phyloP scores from a whole-genome alignment of 1,140 invertebrate genomes.

The Bursaphelenchus mucronatus region DNA sequence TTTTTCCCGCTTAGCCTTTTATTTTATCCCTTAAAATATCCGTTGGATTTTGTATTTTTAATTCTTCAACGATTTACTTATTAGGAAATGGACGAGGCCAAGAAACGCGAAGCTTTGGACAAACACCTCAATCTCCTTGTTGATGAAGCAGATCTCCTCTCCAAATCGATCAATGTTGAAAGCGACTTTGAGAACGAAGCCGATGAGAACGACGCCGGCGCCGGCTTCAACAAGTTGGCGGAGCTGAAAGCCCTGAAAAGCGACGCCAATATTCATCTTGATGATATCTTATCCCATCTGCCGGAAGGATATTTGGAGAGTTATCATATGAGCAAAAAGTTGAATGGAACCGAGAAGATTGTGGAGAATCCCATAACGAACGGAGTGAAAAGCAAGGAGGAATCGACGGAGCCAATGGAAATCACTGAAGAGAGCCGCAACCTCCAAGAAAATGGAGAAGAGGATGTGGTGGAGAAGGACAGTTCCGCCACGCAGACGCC shows the following conservation, averaged over 20 bases:
- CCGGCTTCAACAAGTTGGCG: constrained; percentile 73
- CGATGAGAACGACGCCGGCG: constrained; percentile 77
- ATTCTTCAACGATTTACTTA: constrained; percentile 7
- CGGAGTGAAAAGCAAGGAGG: constrained; percentile 1
- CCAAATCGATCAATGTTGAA: constrained; percentile 66
- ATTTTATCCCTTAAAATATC: neutral
- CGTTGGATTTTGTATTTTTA: constrained; percentile 14
- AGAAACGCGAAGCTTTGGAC: constrained; percentile 81
- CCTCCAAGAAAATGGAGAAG: constrained; percentile 4
- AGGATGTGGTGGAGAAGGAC: constrained; percentile 12
- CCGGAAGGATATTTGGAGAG: neutral
- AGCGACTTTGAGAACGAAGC: constrained; percentile 76
- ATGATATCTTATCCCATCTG: constrained; percentile 67
- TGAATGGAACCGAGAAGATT: constrained; percentile 2
- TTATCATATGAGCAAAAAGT: constrained; percentile 24
- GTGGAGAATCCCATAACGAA: neutral
- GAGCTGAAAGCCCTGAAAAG: constrained; percentile 81
- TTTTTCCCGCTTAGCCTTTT: too few relatives aligned
- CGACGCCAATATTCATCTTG: constrained; percentile 83
- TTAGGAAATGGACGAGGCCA: constrained; percentile 54
- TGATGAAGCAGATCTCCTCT: constrained; percentile 96
- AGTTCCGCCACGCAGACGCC: constrained; percentile 9
- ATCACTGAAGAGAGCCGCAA: neutral
- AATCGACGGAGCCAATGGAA: neutral
- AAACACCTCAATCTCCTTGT: constrained; percentile 96